Evolutionary conservation across 2,113 vertebrate species (phyloP), one percentile per base, ranked within the genome.

Genomic region (Phainopepla nitens): DNA sequence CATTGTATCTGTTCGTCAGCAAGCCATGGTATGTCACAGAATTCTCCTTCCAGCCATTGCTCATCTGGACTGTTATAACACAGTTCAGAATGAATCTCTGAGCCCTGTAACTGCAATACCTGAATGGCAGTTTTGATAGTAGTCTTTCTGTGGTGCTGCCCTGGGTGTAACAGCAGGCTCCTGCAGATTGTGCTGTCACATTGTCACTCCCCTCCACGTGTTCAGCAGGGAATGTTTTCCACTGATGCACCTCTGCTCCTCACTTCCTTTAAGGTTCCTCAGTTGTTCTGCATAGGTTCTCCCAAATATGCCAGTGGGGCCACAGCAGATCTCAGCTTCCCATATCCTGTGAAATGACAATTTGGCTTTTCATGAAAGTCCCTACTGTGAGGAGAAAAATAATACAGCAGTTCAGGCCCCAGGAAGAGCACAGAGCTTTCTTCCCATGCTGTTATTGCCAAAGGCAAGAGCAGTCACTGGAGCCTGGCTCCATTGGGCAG

Each of bases 1-100:
- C 3, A 85, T 98, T 6, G 31, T 96, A 35, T 98, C 99, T 1
- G 97, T 99, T 73, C 99, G 99, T 29, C 98, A 99, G 96, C 99
- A 99, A 94, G 98, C 98, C 12, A 86, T 89, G 36, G 99, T 99
- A 96, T 75, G 99, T 98, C 47, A n/a, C 0, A 25, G 51, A 78
- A 66, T 89, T 61, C 36, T 58, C 4, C 60, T 72, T 76, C 47
- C 51, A 50, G 42, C 28, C 18, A 36, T 11, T 89, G 39, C 61
- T 69, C 28, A 20, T 64, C 51, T 33, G 76, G 36, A 21, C 41
- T 22, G 28, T 54, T 31, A 7, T 1, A 39, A 16, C 39, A 8
- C 5, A 49, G 36, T 15, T 84, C 28, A 47, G 56, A 58, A 35
- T 39, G 39, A 80, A 76, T 10, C 79, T 41, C 42, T 73, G 53